These are phyloP conservation scores for Mesoligia furuncula DNA, from an alignment of 2,888 invertebrate genomes.

Conservation along the genomic window DNA sequence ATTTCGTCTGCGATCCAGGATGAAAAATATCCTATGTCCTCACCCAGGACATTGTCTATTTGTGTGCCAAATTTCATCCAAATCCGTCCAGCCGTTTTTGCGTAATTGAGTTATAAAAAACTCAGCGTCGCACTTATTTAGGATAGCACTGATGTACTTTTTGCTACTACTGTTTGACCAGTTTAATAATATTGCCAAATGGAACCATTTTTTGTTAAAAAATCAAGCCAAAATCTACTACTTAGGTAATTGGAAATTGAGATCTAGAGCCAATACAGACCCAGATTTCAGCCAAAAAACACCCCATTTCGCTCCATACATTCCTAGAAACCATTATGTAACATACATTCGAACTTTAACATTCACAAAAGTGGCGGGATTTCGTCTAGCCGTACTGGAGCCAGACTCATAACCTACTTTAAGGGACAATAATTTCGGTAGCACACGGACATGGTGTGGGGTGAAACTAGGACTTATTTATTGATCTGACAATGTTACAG, in stretches of 20 bases:
- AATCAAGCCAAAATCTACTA: not conserved
- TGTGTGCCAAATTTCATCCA: not conserved
- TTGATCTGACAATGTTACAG: constrained; percentile 12
- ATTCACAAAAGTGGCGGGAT: constrained; percentile 8
- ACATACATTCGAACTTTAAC: constrained; percentile 35
- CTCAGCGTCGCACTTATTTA: not conserved
- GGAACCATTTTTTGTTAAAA: not conserved
- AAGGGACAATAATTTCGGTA: constrained; percentile 7
- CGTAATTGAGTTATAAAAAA: not conserved
- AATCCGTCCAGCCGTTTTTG: not conserved
- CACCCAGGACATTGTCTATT: not conserved
- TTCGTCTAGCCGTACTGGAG: constrained; percentile 48
- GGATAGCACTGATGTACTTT: too few species aligned
- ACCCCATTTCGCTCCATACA: not conserved
- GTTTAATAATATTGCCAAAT: not conserved
- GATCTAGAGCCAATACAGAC: not conserved
- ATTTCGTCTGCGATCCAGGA: not conserved
- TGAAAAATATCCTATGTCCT: not conserved
- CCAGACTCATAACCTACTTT: constrained; percentile 36
- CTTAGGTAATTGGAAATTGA: not conserved
- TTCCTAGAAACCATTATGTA: constrained; percentile 21
- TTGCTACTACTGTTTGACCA: not conserved
- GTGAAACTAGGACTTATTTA: constrained; percentile 10
- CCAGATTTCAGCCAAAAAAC: not conserved
- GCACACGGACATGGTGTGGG: not conserved